Base-by-base conservation (phyloP, 2,888 invertebrate species). In the Aphodius granarius region DNA sequence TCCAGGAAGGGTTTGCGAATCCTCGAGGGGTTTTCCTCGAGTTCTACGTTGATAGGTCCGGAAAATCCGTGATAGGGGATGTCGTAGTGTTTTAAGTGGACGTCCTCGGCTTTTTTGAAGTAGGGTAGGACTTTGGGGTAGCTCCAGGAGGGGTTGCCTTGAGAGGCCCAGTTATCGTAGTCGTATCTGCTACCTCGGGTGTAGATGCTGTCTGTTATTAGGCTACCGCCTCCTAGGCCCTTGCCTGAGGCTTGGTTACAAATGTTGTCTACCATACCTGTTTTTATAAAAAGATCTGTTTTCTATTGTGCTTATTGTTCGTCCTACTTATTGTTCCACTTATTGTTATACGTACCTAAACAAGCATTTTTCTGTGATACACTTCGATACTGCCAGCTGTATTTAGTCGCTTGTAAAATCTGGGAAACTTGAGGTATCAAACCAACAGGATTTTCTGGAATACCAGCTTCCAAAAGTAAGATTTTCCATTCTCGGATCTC, bases 131-230 rank as follows among this genome's bases (percentile, higher is more conserved):
- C 71, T 0, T 77, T 77, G 0, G 76, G 62, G 23, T 76, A 78
- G 15, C 63, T 81, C 83, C 86, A 86, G 71, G 84, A 81, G 0
- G 91, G 89, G 84, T 95, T 95, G 0, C 96, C 96, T 17, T 92
- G 88, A 0, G 90, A 89, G 72, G 93, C 94, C 97, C 97, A 97
- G 68, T 92, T 90, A 84, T 96, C 94, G 84, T 91, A 97, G 86
- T 97, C 96, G 0, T 92, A 88, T 72, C 90, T 90, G 86, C 95
- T 95, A 0, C 97, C 97, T 73, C 97, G 89, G 63, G 95, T 91
- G 85, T 97, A 96, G 0, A 95, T 89, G 95, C 96, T 95, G 4
- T 93, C 94, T 83, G 96, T 96, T 0, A 96, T 88, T 0, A 94
- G 93, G 21, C 94, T 94, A 3, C 93, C 93, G 0, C 96, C 96